Evolutionary conservation across 2,888 invertebrate species (phyloP), one percentile per base, ranked within the genome.

Genomic region (Arrhopalites spinosus): DNA sequence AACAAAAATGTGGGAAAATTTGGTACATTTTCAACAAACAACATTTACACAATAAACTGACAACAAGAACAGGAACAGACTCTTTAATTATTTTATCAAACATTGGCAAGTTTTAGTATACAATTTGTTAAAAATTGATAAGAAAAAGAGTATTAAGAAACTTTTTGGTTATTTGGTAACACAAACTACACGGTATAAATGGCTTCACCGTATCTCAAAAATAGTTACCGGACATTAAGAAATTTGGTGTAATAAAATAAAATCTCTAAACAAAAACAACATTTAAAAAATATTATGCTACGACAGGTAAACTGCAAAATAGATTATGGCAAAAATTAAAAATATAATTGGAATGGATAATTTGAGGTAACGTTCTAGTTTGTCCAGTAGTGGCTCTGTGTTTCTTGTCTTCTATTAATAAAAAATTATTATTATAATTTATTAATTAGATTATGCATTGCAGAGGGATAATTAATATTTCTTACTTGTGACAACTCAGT

Each of bases 291-390:
- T n/a, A 29, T 29, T 29, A 11, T 25, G 20, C 23, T 73, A 80
- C 0, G 80, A 76, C 0, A 79, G 70, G 67, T 74, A 79, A 1
- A 78, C 53, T 3, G 76, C 79, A 73, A 75, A 77, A 50, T 67
- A 80, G 2, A 71, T 70, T 25, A 80, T 72, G 15, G 75, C 50
- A 70, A 80, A 80, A 0, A 79, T 63, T 2, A 74, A 27, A 25
- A 78, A 66, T 20, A 79, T 25, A 45, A 77, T 61, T 36, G 80
- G 80, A 59, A 80, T 76, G 20, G 74, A 74, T n/a, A 79, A 8
- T 64, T 73, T 74, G 20, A 80, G 64, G 29, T 68, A 63, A 8
- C 69, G 70, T 50, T 71, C 74, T 7, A 76, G 47, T 56, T 53
- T 79, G 43, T 71, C 72, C 15, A 68, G 17, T 15, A 53, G 23